Base-by-base conservation (phyloP, 64 coral and sea anemone genomes). In the Actinia tenebrosa region DNA sequence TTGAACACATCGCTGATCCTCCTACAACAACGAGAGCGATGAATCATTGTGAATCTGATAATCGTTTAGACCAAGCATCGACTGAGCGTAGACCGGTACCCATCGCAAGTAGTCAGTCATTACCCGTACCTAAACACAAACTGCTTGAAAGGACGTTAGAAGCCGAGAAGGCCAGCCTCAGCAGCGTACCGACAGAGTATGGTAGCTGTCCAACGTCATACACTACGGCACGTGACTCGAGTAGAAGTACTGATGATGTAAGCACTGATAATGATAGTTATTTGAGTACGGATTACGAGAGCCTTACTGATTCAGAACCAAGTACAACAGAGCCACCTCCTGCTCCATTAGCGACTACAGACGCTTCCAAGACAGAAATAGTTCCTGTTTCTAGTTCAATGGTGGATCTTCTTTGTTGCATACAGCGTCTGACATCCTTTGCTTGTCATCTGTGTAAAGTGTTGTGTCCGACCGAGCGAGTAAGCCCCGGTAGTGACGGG, bases 401-500 rank as follows among this genome's bases (percentile, higher is more conserved):
- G 16, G 88, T 97, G 66, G 94, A 97, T 85, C 80, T 97, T 4
- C 19, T 97, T 56, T 90, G 94, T 54, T 86, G 91, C 45, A 80
- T 97, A 9, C 89, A 93, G 64, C 88, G 94, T 80, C 43, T 93
- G 45, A 79, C 92, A 19, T 85, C 94, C 9, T 97, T 97, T 84
- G 86, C 88, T 4, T 90, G 94, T 87, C 94, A 97, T 77, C 81
- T 97, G 7, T 93, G 94, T 75, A 87, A 90, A 79, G 86, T 97
- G 78, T 88, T 97, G 16, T 93, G 91, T 61, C 86, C 91, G 19
- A 66, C 89, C 46, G 44, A 53, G 82, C 19, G 20, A 69, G n/a
- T 69, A 7, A 69, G n/a, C 42, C 25, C 69, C 1, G 59, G 64
- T 66, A 85, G 81, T 79, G 14, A 89, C 50, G 59, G 64, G 89